Conservation (phyloP, 2,888 invertebrate species). For the Cheilosia scutellata region DNA sequence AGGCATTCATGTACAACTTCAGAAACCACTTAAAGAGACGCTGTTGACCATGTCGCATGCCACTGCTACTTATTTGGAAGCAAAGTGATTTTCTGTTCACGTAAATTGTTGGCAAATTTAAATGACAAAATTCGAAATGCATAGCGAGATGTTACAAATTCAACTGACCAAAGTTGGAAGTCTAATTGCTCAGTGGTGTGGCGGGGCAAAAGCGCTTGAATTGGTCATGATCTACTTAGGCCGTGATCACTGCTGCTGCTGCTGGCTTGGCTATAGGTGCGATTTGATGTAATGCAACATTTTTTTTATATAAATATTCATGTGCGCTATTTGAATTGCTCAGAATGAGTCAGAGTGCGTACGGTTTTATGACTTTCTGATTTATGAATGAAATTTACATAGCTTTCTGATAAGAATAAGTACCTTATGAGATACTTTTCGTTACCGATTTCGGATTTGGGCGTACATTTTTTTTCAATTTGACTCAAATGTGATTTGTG, state of each 20-base stretch:
- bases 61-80: conserved; percentile 52
- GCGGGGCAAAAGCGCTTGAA: conserved; percentile 1
- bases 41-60: conserved; percentile 58
- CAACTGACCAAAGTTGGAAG: conserved; percentile 57
- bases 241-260: conserved; percentile 10
- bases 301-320: conserved; percentile 36
- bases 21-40: conserved; percentile 25
- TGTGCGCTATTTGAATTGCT: neutral
- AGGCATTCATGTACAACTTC: neutral
- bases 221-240: conserved; percentile 37
- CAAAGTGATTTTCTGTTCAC: conserved; percentile 31
- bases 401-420: neutral
- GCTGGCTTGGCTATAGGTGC: neutral
- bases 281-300: neutral
- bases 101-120: conserved; percentile 51
- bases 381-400: neutral
- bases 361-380: no score
- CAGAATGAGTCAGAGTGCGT: no score
- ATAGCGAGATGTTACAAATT: conserved; percentile 47
- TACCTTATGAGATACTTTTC: no score
- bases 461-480: no score
- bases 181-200: conserved; percentile 12
- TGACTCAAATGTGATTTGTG: no score
- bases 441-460: no score
- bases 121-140: conserved; percentile 45